Percentiles rank a stretch among this genome's conserved stretches.
phyloP scores from a whole-genome alignment of 2,888 invertebrate species.

The Pollenia angustigena region DNA sequence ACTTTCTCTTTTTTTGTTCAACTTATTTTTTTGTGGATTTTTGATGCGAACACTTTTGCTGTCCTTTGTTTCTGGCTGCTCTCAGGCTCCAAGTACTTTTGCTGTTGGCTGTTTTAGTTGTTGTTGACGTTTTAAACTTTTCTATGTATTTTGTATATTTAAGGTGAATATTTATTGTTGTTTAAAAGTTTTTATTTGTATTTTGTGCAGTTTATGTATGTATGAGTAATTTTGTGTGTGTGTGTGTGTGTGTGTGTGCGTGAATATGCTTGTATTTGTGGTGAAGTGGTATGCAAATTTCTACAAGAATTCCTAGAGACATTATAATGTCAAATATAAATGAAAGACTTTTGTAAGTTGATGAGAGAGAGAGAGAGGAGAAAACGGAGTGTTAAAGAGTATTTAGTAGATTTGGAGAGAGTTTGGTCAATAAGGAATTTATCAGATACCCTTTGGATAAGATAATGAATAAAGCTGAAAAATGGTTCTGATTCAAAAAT shows the following conservation, averaged over 20 bases:
- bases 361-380: not conserved
- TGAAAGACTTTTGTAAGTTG: not conserved
- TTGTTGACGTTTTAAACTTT: constrained; percentile 18
- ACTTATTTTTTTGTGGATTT: constrained; percentile 28
- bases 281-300: constrained; percentile 57
- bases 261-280: constrained; percentile 34
- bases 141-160: constrained; percentile 14
- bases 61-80: not conserved
- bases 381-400: too few relatives aligned
- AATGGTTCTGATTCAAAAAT: too few relatives aligned
- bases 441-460: too few relatives aligned
- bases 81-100: not conserved
- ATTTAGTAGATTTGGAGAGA: not conserved
- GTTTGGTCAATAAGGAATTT: not conserved
- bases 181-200: constrained; percentile 35
- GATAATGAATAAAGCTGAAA: too few relatives aligned
- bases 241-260: not conserved
- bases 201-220: not conserved
- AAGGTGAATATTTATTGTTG: not conserved
- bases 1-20: not conserved
- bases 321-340: constrained; percentile 42
- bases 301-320: constrained; percentile 41
- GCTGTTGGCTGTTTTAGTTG: constrained; percentile 16
- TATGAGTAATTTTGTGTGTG: not conserved
- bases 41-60: constrained; percentile 2